Conservation (phyloP, 2,797 vertebrate species). For the Neoniphon sammara region DNA sequence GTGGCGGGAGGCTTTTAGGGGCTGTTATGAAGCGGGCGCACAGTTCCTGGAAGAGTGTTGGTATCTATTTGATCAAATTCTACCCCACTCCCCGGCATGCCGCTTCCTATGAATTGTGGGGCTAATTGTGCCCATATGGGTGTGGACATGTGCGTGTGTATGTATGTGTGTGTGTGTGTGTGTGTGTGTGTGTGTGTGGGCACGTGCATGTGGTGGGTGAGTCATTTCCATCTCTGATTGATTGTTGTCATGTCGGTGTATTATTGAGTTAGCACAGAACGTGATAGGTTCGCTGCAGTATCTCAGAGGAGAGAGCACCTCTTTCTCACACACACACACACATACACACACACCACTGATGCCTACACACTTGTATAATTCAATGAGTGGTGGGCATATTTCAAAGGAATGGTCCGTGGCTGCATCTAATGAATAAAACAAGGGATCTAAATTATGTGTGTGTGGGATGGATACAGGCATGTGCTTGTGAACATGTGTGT, state of each 20-base stretch:
- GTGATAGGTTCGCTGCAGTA: constrained; percentile 66
- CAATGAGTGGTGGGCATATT: constrained; percentile 52
- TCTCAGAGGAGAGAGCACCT: constrained; percentile 48
- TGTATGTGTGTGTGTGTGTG: constrained; percentile 13
- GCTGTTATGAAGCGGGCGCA: constrained; percentile 66
- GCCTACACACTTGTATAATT: constrained; percentile 46
- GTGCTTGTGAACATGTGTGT: constrained; percentile 30
- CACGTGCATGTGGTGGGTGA: constrained; percentile 35
- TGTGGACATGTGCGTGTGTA: constrained; percentile 1
- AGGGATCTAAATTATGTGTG: constrained; percentile 21
- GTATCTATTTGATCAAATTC: constrained; percentile 83
- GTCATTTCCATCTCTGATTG: constrained; percentile 70
- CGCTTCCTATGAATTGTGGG: constrained; percentile 73
- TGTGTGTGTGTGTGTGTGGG: constrained; percentile 48
- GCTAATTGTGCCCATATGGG: constrained; percentile 68
- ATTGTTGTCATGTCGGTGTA: constrained; percentile 78
- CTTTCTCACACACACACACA: constrained; percentile 15
- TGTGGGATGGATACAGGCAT: constrained; percentile 17
- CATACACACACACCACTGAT: constrained; percentile 33
- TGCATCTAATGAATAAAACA: constrained; percentile 43
- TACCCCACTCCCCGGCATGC: constrained; percentile 75
- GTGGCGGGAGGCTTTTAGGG: constrained; percentile 79
- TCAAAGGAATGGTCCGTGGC: constrained; percentile 27
- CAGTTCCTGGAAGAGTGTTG: constrained; percentile 79
- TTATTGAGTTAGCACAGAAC: constrained; percentile 77